Evolutionary conservation across 2,797 vertebrate species (phyloP).

Genomic region (Micrastur ruficollis): DNA sequence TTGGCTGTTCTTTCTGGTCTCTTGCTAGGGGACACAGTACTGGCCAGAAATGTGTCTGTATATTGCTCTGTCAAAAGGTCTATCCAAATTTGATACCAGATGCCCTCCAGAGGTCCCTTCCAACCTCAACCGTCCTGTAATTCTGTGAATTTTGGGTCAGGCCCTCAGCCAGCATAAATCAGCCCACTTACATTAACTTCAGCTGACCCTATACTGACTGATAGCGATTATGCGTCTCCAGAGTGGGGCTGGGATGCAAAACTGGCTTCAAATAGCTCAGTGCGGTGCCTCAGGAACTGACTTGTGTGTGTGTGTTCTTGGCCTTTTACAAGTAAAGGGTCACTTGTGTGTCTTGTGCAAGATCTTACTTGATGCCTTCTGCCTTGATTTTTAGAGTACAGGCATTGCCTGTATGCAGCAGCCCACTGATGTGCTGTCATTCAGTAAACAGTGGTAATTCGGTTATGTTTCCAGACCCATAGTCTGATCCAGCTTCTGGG

Average conservation of each 20-base stretch:
- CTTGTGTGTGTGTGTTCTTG: background rate
- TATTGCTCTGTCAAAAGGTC: background rate
- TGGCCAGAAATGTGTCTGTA: background rate
- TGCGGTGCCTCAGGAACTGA: background rate
- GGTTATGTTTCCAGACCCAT: background rate
- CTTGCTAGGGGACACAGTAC: background rate
- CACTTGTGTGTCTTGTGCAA: background rate
- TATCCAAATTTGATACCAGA: background rate
- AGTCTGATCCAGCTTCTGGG: background rate
- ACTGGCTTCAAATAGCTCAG: background rate
- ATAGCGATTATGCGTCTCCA: background rate
- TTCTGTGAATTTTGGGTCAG: background rate
- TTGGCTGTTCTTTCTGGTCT: background rate
- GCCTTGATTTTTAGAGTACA: background rate
- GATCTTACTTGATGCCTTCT: background rate
- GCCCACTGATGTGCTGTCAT: background rate
- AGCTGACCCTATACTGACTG: background rate
- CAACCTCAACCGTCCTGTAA: background rate
- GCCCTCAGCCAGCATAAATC: background rate
- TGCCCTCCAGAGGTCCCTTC: background rate
- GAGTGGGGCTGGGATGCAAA: background rate
- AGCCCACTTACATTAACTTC: background rate
- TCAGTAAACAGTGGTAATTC: background rate
- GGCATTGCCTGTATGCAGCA: background rate
- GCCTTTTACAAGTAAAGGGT: background rate